phyloP scores from a whole-genome alignment of 2,797 vertebrate species.

The Clarias laeviceps region DNA sequence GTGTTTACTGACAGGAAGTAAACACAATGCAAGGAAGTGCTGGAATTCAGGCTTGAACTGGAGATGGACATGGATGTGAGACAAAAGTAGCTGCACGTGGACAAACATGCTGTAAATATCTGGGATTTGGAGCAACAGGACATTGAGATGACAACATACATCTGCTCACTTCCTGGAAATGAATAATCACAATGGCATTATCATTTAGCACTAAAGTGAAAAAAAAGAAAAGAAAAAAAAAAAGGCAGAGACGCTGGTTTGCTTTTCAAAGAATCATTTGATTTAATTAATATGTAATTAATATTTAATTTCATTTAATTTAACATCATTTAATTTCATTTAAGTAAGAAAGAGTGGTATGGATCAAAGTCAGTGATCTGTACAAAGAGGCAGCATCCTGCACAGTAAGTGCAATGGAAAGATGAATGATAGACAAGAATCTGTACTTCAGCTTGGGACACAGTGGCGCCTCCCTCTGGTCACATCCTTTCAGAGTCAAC shows the following conservation, averaged over 20 bases:
- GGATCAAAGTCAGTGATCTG: conserved; percentile 23
- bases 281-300: neutral
- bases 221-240: no score
- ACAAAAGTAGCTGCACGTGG: conserved; percentile 17
- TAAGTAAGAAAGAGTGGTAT: conserved; percentile 37
- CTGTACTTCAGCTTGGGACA: neutral
- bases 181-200: neutral
- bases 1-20: conserved; percentile 26
- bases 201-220: neutral
- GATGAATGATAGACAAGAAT: conserved; percentile 10
- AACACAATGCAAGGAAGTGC: conserved; percentile 39
- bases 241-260: neutral
- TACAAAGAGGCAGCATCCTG: conserved; percentile 33
- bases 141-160: neutral
- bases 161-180: conserved; percentile 17
- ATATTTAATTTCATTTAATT: conserved; percentile 31
- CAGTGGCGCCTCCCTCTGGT: neutral
- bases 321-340: conserved; percentile 38
- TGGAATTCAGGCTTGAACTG: conserved; percentile 7
- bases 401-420: conserved; percentile 23
- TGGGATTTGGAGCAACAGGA: conserved; percentile 12
- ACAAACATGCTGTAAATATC: conserved; percentile 1
- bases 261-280: conserved; percentile 37
- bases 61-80: conserved; percentile 3
- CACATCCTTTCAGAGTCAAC: neutral